phyloP scores from a whole-genome alignment of 2,113 vertebrate genomes.

The Hepsetus odoe region DNA sequence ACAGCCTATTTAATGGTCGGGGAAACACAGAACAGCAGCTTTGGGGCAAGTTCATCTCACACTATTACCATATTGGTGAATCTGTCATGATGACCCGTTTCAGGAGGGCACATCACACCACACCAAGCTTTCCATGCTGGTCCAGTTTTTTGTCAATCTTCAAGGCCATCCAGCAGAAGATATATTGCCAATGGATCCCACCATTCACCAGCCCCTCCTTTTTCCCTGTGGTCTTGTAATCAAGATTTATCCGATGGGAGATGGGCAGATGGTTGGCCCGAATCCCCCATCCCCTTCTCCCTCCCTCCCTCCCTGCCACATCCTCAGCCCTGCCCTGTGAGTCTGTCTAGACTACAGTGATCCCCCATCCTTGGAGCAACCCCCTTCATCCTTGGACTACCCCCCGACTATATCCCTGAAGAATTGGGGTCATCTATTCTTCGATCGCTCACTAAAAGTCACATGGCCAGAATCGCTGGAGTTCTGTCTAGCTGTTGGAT shows the following conservation, averaged over 20 bases:
- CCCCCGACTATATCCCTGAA: slow-evolving; percentile 14
- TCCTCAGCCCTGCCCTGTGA: slow-evolving; percentile 23
- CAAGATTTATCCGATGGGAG: slow-evolving; percentile 54
- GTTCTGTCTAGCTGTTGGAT: background rate
- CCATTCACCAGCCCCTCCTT: background rate
- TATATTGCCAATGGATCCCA: slow-evolving; percentile 28
- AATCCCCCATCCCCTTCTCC: slow-evolving; percentile 18
- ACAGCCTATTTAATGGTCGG: too few relatives aligned
- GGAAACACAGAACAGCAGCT: too few relatives aligned
- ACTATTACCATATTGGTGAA: background rate
- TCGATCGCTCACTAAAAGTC: slow-evolving; percentile 40
- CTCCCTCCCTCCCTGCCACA: slow-evolving; percentile 10
- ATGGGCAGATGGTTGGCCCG: slow-evolving; percentile 58
- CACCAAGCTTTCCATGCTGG: background rate
- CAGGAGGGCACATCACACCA: background rate
- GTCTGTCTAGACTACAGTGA: slow-evolving; percentile 57
- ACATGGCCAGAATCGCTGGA: slow-evolving; percentile 10
- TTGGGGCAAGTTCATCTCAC: background rate
- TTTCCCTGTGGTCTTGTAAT: slow-evolving; percentile 44
- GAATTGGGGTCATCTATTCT: slow-evolving; percentile 54
- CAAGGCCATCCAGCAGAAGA: slow-evolving; percentile 17
- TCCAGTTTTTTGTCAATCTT: background rate
- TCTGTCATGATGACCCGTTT: background rate
- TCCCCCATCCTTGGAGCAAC: slow-evolving; percentile 36
- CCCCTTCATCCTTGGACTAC: background rate